Evolutionary conservation across 1,140 invertebrate species (phyloP), one percentile per base, ranked within the genome.

Genomic region (Halictus rubicundus): DNA sequence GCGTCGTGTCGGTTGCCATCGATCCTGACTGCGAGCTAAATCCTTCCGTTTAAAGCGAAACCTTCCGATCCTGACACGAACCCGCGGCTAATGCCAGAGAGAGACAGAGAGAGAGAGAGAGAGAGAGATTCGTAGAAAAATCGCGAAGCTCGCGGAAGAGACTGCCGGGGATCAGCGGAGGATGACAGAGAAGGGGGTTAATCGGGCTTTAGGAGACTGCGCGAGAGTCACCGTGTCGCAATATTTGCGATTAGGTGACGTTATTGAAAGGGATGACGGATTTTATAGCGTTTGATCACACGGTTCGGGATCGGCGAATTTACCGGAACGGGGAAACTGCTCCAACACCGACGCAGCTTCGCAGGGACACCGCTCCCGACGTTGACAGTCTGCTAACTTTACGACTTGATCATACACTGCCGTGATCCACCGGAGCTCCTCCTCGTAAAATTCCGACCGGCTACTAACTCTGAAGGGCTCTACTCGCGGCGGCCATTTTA

Each of bases 11-110:
- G 70, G 46, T 60, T 73, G 64, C 76, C 83, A 84, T 84, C 82
- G 76, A 71, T 63, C 65, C 78, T 63, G 57, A 39, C 81, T 72
- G 76, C 49, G 66, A 74, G 68, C 61, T 82, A 85, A 85, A 86
- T 78, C 83, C 71, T 82, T 69, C 70, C 76, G 83, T 78, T 84
- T 84, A 80, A 76, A 78, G 25, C 79, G 49, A 71, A 72, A 80
- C 46, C 71, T 71, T 74, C 39, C 39, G 66, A 32, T 39, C 23
- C 37, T n/a, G 27, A 27, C 54, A 39, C 46, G 32, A 72, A 27
- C 19, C 57, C 25, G 42, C 39, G 54, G 46, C 23, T 27, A 21
- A n/a, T n/a, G n/a, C n/a, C n/a, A 63, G n/a, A 10, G 60, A 19
- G 12, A 42, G 7, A 9, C 39, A 4, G 39, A 72, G 37, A n/a